Conservation (phyloP, 64 coral and sea anemone genomes). For the Acropora yongei region DNA sequence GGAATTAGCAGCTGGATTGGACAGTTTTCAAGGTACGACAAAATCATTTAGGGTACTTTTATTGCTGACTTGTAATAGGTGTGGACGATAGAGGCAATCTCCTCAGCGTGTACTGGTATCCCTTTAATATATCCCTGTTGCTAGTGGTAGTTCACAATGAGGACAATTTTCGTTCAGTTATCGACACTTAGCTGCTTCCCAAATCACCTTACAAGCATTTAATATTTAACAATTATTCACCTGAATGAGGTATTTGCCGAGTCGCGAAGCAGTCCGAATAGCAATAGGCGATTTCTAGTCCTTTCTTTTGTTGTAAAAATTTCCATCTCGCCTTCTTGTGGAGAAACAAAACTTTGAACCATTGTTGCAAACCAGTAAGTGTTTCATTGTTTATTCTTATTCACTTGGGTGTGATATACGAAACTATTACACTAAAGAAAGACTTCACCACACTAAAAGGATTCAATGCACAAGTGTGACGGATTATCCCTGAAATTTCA, state of each 20-base stretch:
- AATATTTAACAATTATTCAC: neutral
- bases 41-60: neutral
- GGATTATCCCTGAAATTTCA: too few species aligned
- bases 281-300: too few species aligned
- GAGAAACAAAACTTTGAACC: too few species aligned
- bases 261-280: too few species aligned
- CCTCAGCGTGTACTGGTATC: neutral
- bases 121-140: neutral
- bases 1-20: constrained; percentile 14
- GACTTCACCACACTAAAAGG: too few species aligned
- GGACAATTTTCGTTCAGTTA: constrained; percentile 1
- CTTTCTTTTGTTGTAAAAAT: too few species aligned
- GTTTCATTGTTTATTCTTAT: too few species aligned
- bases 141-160: neutral
- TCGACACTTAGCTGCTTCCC: neutral
- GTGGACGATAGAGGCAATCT: constrained; percentile 9
- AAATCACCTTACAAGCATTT: neutral
- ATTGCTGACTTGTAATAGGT: constrained; percentile 10
- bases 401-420: too few species aligned
- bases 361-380: too few species aligned
- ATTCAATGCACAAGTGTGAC: too few species aligned
- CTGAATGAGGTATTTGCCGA: neutral
- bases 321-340: too few species aligned
- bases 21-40: constrained; percentile 2
- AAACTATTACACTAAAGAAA: too few species aligned